phyloP scores from a whole-genome alignment of 2,797 vertebrate species.

The Falco berigora region DNA sequence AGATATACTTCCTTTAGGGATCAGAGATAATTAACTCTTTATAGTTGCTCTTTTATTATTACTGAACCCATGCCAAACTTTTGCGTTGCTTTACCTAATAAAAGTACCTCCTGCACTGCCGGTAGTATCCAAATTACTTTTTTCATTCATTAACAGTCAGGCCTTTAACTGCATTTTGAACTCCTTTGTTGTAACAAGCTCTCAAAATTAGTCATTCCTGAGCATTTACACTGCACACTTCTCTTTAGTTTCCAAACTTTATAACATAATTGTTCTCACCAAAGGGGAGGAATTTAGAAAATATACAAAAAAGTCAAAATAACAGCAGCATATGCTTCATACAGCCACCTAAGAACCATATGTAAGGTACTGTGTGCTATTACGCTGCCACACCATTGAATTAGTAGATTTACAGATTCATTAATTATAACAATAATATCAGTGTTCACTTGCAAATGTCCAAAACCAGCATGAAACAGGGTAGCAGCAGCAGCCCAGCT shows the following conservation, averaged over 20 bases:
- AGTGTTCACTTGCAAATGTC: not conserved
- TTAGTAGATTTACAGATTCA: not conserved
- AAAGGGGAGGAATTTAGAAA: slow-evolving; percentile 21
- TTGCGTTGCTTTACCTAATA: slow-evolving; percentile 40
- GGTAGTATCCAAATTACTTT: slow-evolving; percentile 36
- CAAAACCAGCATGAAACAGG: not conserved
- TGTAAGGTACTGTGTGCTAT: not conserved
- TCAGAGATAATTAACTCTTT: slow-evolving; percentile 65
- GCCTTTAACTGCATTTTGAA: slow-evolving; percentile 39
- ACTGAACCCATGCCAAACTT: slow-evolving; percentile 51
- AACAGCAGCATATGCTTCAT: not conserved
- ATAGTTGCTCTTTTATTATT: slow-evolving; percentile 59
- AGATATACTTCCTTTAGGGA: slow-evolving; percentile 66
- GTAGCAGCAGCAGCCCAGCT: not conserved
- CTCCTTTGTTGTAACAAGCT: slow-evolving; percentile 13
- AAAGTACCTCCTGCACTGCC: slow-evolving; percentile 43
- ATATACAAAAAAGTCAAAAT: not conserved
- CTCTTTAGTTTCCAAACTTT: not conserved
- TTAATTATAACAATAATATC: not conserved
- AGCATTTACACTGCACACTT: not conserved
- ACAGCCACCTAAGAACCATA: not conserved
- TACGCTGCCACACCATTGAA: not conserved
- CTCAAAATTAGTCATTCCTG: slow-evolving; percentile 9
- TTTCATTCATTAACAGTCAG: slow-evolving; percentile 31
- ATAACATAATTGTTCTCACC: not conserved